Percentiles rank a stretch among this genome's conserved stretches.
Conservation (phyloP, 2,888 invertebrate genomes). For the Pelosia muscerda region DNA sequence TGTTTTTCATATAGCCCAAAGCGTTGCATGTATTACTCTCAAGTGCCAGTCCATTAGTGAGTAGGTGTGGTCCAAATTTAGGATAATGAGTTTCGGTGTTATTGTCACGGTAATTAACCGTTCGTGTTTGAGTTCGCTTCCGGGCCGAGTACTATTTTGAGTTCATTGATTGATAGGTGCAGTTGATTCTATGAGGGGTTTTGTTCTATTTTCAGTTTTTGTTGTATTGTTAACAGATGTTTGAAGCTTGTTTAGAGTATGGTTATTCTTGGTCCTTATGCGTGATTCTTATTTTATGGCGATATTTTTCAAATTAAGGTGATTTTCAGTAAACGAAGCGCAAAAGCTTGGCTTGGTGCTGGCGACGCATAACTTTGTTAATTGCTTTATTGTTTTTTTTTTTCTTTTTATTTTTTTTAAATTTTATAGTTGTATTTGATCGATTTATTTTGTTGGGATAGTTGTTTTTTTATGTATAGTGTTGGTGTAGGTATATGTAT, state of each 20-base stretch:
- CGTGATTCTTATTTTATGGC: neutral
- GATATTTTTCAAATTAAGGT: neutral
- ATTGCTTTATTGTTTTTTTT: too few relatives aligned
- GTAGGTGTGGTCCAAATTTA: slow-evolving; percentile 70
- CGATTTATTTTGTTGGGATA: too few relatives aligned
- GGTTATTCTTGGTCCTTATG: slow-evolving; percentile 11
- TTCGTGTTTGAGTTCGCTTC: slow-evolving; percentile 62
- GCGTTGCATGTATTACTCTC: slow-evolving; percentile 36
- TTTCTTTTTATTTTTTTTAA: too few relatives aligned
- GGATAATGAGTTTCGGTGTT: slow-evolving; percentile 66
- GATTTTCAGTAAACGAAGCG: neutral
- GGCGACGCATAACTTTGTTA: too few relatives aligned
- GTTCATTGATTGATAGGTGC: slow-evolving; percentile 65
- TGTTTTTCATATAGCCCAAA: slow-evolving; percentile 24
- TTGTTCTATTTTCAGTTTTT: slow-evolving; percentile 53
- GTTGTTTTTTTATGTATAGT: too few relatives aligned
- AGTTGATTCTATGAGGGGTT: slow-evolving; percentile 51
- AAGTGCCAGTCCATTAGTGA: slow-evolving; percentile 56
- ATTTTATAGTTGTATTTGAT: too few relatives aligned
- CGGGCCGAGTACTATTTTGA: slow-evolving; percentile 71
- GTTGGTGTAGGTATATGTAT: too few relatives aligned
- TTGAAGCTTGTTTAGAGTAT: slow-evolving; percentile 16
- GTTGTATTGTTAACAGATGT: slow-evolving; percentile 28
- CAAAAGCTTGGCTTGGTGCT: too few relatives aligned
- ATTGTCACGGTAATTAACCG: slow-evolving; percentile 75